Evolutionary conservation across 2,113 vertebrate genomes (phyloP).

Genomic region (Dipodomys ordii): DNA sequence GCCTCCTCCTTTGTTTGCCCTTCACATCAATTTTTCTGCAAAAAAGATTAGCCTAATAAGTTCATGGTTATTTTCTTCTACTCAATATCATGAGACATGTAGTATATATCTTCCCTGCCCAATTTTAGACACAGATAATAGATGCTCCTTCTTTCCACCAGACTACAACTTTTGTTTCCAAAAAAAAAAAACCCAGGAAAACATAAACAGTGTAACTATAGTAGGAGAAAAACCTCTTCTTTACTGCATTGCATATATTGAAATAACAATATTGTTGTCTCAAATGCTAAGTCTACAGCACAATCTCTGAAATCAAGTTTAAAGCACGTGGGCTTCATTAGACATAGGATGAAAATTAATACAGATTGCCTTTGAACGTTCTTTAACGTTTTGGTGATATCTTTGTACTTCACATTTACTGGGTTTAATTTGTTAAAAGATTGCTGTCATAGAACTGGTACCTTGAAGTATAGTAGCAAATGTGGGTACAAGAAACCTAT

Average conservation of each 20-base stretch:
- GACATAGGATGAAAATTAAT: not conserved
- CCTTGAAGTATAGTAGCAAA: not conserved
- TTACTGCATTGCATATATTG: not conserved
- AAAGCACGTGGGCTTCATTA: not conserved
- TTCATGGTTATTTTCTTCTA: not conserved
- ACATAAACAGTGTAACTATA: not conserved
- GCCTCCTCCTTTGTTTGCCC: too few species aligned
- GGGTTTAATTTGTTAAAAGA: not conserved
- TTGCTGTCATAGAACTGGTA: not conserved
- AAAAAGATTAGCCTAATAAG: not conserved
- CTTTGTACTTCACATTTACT: not conserved
- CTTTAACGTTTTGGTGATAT: not conserved
- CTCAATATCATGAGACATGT: not conserved
- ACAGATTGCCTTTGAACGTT: not conserved
- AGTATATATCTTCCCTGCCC: too few species aligned
- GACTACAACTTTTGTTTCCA: not conserved
- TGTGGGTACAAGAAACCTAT: not conserved
- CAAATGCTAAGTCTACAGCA: not conserved
- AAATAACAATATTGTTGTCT: not conserved
- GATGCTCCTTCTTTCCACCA: not conserved
- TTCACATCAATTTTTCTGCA: not conserved
- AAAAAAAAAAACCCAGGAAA: not conserved
- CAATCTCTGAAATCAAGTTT: not conserved
- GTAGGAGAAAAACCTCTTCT: not conserved
- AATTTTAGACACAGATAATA: not conserved